Evolutionary conservation across 2,888 invertebrate species (phyloP), one percentile per base, ranked within the genome.

Genomic region (Drosophila suboccidentalis): DNA sequence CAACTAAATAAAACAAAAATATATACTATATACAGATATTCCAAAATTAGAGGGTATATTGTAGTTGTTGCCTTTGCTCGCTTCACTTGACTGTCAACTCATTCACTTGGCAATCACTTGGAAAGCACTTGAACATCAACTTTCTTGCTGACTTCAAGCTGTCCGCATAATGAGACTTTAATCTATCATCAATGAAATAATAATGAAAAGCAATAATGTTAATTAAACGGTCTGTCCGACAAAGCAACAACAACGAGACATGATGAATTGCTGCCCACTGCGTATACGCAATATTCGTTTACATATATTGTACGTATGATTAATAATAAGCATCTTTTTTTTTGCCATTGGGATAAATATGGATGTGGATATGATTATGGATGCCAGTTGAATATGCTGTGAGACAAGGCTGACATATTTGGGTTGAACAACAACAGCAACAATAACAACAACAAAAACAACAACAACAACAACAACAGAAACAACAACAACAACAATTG

Each of bases 371-470:
- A 55, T 70, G 63, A 50, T 15, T 63, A 26, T 57, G 49, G 47
- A 57, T 63, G 46, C 26, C 19, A 63, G 62, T 76, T 38, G 78
- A 51, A 62, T 58, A 49, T 71, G 71, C 53, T 53, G 50, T 55
- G 53, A 62, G 75, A 59, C 68, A 80, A 67, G 73, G 64, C 87
- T 84, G 85, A 79, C 87, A 74, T 64, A 84, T 83, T 87, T 87
- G 73, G 82, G 77, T 82, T 83, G 85, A 82, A 70, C 71, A 64
- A 64, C 43, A 67, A 46, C 50, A 54, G 9, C 53, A 72, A 22
- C 54, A 53, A 26, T 38, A 61, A 46, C 71, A 65, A 57, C 41
- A 65, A 11, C 29, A 63, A 19, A 44, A 58, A 44, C 39, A 51
- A 22, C 51, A 51, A 26, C 36, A 54, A 54, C 54, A 54, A 54